These are phyloP conservation scores for Xanthia togata DNA, from an alignment of 2,888 invertebrate genomes.

Conservation along the genomic window DNA sequence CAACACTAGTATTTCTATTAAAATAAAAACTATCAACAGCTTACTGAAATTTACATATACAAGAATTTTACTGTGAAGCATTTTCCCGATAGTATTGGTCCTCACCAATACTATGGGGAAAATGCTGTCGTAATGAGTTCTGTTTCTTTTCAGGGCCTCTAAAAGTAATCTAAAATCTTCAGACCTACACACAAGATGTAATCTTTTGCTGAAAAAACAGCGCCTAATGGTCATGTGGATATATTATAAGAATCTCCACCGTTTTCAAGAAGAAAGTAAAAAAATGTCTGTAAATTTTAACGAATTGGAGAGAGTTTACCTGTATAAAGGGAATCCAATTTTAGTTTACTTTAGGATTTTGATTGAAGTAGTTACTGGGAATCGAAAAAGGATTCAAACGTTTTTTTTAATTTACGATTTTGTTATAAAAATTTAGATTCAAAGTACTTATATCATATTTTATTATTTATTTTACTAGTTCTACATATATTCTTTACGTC, in stretches of 20 bases:
- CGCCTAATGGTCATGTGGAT: slow-evolving; percentile 35
- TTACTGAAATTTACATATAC: background rate
- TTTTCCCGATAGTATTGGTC: background rate
- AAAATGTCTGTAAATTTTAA: slow-evolving; percentile 14
- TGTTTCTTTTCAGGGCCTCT: background rate
- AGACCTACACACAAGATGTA: slow-evolving; percentile 13
- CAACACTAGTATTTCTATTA: background rate
- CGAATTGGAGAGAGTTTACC: slow-evolving; percentile 17
- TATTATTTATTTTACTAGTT: background rate
- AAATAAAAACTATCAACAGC: background rate
- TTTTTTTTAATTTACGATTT: background rate
- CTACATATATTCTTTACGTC: background rate
- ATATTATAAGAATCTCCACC: slow-evolving; percentile 18
- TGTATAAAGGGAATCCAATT: background rate
- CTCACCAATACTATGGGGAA: too few species aligned
- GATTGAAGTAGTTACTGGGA: slow-evolving; percentile 17
- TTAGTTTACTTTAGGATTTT: slow-evolving; percentile 24
- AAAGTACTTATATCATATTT: background rate
- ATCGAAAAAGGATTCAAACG: background rate
- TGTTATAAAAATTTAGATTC: slow-evolving; percentile 4
- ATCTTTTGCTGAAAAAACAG: slow-evolving; percentile 26
- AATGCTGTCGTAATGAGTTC: background rate
- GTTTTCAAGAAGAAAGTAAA: slow-evolving; percentile 25
- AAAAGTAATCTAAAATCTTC: slow-evolving; percentile 22
- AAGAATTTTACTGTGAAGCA: background rate